Evolutionary conservation across 2,888 invertebrate genomes (phyloP), one percentile per base, ranked within the genome.

Genomic region (Meliscaeva auricollis): DNA sequence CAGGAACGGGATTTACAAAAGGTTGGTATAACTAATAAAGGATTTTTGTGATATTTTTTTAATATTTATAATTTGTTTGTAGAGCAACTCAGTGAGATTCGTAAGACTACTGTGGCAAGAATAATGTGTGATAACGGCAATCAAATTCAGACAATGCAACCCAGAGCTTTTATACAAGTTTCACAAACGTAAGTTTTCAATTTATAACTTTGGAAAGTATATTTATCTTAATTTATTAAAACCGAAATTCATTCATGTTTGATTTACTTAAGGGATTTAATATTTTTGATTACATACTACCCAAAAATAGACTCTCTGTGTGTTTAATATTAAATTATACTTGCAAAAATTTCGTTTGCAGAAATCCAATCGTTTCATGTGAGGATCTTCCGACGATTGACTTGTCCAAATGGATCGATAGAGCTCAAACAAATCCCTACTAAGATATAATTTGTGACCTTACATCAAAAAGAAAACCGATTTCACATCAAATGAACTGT

Each of bases 81-180:
- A 93, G 94, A 93, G 87, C 97, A 97, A 95, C 92, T 97, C 41
- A 93, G 93, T 80, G 96, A 96, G 92, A 94, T 97, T 88, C 94
- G 96, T 68, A 96, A 96, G 90, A 92, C 95, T 0, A 96, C 95
- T 44, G 94, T 97, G 91, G 95, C 97, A 0, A 94, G 96, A 62
- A 91, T 97, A 26, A 93, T 97, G 76, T 97, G 97, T 90, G 96
- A 97, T 90, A 97, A 97, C 91, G 95, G 95, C 0, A 95, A 96
- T 88, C 92, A 94, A 56, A 94, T 96, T 9, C 89, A 93, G 83
- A 93, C 93, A 68, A 94, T 96, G 90, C 96, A 96, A 90, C 93
- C 93, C 0, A 93, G 93, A 87, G 95, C 95, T 0, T 96, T 96
- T 89, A 93, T 94, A 89, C 91, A 93, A 80, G 94, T 96, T 87